Evolutionary conservation across 1,140 invertebrate genomes (phyloP).

Genomic region (Mamestra configurata): DNA sequence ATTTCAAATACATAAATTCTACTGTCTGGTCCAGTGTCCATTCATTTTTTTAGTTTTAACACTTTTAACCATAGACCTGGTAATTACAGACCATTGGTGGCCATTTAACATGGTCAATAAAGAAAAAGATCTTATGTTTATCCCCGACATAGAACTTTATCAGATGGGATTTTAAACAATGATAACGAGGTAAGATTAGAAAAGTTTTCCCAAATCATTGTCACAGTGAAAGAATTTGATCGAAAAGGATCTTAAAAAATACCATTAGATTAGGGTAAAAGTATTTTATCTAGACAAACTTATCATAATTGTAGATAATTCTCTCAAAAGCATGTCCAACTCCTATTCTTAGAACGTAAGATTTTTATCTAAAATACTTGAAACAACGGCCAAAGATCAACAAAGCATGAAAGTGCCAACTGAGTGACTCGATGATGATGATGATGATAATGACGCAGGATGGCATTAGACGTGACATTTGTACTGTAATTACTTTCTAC

Average conservation of each 20-base stretch:
- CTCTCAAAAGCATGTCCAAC: not conserved
- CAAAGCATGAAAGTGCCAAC: conserved; percentile 48
- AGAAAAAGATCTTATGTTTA: too few relatives aligned
- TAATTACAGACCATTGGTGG: too few relatives aligned
- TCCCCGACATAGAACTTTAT: too few relatives aligned
- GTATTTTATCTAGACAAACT: too few relatives aligned
- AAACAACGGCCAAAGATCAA: conserved; percentile 33
- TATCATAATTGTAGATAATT: not conserved
- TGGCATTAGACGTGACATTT: conserved; percentile 36
- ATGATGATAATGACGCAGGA: conserved; percentile 36
- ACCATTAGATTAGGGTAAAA: too few relatives aligned
- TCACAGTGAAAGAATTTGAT: not conserved
- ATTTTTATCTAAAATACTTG: conserved; percentile 7
- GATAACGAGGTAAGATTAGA: too few relatives aligned
- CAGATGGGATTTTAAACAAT: too few relatives aligned
- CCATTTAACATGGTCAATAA: too few relatives aligned
- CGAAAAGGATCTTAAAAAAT: not conserved
- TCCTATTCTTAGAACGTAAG: not conserved
- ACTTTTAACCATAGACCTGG: too few relatives aligned
- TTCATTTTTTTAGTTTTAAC: not conserved
- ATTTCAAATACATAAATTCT: conserved; percentile 6
- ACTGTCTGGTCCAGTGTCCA: not conserved
- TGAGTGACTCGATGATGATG: conserved; percentile 36
- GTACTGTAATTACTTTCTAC: conserved; percentile 31
- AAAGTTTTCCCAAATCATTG: too few relatives aligned